phyloP scores from a whole-genome alignment of 2,888 invertebrate genomes.

The Tolmerus cingulatus region DNA sequence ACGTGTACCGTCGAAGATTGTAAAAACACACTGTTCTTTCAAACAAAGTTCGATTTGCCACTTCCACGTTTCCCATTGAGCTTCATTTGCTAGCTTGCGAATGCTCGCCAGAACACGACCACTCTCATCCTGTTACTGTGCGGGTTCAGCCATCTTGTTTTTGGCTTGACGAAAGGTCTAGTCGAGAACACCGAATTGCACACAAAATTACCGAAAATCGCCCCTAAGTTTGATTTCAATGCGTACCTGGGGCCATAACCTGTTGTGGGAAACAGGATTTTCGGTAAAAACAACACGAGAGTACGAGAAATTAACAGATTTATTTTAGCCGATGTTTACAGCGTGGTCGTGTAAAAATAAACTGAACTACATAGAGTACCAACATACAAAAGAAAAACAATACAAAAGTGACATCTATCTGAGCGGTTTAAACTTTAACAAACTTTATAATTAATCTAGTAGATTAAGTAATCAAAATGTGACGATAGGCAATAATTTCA shows the following conservation, averaged over 20 bases:
- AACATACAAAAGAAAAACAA: too few relatives aligned
- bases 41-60: constrained; percentile 7
- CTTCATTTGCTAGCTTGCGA: background rate
- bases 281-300: too few relatives aligned
- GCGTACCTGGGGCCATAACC: background rate
- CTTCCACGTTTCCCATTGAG: constrained; percentile 7
- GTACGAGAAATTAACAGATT: too few relatives aligned
- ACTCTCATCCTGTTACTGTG: background rate
- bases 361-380: too few relatives aligned
- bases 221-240: background rate
- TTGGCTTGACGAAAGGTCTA: background rate
- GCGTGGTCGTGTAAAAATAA: too few relatives aligned
- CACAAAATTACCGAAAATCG: background rate
- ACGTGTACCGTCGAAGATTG: background rate
- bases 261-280: background rate
- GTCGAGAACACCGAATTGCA: background rate
- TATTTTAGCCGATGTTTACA: too few relatives aligned
- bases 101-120: background rate
- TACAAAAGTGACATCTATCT: too few relatives aligned
- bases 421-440: too few relatives aligned
- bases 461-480: too few relatives aligned
- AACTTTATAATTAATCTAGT: too few relatives aligned
- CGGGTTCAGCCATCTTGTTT: background rate
- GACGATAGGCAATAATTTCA: too few relatives aligned
- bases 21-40: background rate